Evolutionary conservation across 2,797 vertebrate genomes (phyloP), one percentile per base, ranked within the genome.

Genomic region (Acanthornis magna): DNA sequence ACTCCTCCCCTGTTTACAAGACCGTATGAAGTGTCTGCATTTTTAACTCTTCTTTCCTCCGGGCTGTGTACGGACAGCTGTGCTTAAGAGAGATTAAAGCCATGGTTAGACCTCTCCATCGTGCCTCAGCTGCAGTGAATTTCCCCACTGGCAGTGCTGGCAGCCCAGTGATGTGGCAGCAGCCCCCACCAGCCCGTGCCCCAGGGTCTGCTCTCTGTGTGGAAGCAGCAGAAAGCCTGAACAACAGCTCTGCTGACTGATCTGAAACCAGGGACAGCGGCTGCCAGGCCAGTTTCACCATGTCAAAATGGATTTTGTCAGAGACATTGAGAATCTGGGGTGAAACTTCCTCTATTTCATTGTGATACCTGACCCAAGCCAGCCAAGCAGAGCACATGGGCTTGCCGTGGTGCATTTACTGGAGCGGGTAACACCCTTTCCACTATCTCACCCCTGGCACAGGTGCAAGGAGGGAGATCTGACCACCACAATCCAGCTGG

Each of bases 181-280:
- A 32, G 32, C 13, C 23, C 22, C 54, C 2, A 2, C 3, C 50
- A 72, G 38, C n/a, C 40, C 0, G 0, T 1, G 4, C 11, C 26
- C 45, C 61, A 42, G 68, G 45, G 51, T 42, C n/a, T 26, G 47
- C 32, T 70, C 14, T 32, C 38, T 9, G 29, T 4, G 1, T n/a
- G 42, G 32, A 60, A 57, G 53, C 66, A 48, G 65, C 1, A 5
- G 30, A 21, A 66, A 30, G 13, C 2, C 1, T 16, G 25, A 71
- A 15, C 0, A 10, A 4, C 23, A 45, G 27, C 61, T 26, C 34
- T 13, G 5, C 32, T 50, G 34, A 8, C 38, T 22, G 38, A 54
- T 47, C 47, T 72, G 62, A 66, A 62, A 54, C 16, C 34, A 26
- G 47, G 42, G 7, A 42, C 6, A 50, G 50, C 3, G 8, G 17